These are phyloP conservation scores for Takifugu bimaculatus DNA, from an alignment of 2,113 vertebrate genomes.

Conservation along the genomic window DNA sequence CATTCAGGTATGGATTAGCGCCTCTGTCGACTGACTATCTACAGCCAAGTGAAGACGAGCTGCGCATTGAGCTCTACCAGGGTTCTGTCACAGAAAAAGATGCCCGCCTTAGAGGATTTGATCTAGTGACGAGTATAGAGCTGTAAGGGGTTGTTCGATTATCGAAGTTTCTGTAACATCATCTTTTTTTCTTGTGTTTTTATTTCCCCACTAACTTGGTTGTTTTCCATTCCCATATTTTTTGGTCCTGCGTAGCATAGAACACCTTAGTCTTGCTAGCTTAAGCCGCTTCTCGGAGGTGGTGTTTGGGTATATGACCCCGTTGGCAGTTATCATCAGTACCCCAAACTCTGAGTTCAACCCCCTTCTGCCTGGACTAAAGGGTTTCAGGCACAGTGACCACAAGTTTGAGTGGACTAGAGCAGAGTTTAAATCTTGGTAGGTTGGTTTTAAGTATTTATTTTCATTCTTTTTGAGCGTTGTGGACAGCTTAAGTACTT, in stretches of 20 bases:
- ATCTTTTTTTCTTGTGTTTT: not conserved
- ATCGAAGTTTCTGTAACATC: conserved; percentile 20
- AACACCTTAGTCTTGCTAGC: conserved; percentile 83
- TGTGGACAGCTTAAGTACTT: not conserved
- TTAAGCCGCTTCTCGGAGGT: conserved; percentile 83
- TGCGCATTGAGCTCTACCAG: conserved; percentile 83
- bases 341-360: conserved; percentile 95
- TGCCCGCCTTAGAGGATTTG: conserved; percentile 85
- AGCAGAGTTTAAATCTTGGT: conserved; percentile 88
- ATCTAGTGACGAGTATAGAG: conserved; percentile 88
- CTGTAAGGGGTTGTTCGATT: conserved; percentile 78
- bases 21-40: conserved; percentile 83
- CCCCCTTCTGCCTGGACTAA: conserved; percentile 74
- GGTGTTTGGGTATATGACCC: conserved; percentile 90
- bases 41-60: conserved; percentile 74
- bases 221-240: not conserved
- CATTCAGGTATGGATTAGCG: conserved; percentile 74
- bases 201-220: not conserved
- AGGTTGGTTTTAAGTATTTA: conserved; percentile 21
- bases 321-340: conserved; percentile 81
- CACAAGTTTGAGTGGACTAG: conserved; percentile 96
- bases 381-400: conserved; percentile 81
- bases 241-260: conserved; percentile 77
- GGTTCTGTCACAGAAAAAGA: conserved; percentile 88
- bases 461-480: not conserved